Conservation (phyloP, 2,113 vertebrate species). For the Mormoops blainvillei region DNA sequence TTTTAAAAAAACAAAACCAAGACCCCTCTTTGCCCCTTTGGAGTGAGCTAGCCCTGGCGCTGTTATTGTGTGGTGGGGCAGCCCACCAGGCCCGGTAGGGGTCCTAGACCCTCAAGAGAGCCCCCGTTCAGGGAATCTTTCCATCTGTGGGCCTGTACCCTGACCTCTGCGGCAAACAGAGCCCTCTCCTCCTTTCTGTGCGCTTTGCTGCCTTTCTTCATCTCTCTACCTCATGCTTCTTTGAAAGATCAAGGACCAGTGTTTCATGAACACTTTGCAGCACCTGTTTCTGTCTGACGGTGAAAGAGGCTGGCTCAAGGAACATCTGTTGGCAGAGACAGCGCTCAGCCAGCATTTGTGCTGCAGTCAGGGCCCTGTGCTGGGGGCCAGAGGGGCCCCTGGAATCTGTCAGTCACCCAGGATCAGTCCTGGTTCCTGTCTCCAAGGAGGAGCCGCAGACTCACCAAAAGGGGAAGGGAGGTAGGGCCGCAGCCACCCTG, state of each 20-base stretch:
- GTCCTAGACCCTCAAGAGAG: not conserved
- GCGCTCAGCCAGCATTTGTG: fast-evolving
- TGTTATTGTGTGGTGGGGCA: not conserved
- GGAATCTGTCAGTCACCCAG: not conserved
- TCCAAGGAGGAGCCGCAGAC: not conserved
- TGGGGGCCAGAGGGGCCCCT: not conserved
- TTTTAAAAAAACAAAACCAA: not conserved
- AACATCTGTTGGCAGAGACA: not conserved
- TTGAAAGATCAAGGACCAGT: not conserved
- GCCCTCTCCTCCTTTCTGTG: not conserved
- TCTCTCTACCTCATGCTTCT: not conserved
- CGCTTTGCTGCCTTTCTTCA: not conserved
- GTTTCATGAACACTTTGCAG: not conserved
- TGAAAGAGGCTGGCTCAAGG: not conserved
- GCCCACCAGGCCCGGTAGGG: not conserved
- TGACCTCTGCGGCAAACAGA: not conserved
- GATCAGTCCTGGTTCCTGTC: not conserved
- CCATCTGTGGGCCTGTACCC: too few relatives aligned
- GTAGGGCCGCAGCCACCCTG: not conserved
- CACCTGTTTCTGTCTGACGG: not conserved
- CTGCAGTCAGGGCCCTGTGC: not conserved
- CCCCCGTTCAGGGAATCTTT: not conserved
- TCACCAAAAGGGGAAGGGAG: not conserved
- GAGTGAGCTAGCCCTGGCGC: not conserved
- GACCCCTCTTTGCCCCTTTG: not conserved